Evolutionary conservation across 2,888 invertebrate species (phyloP).

Genomic region (Nezara viridula): DNA sequence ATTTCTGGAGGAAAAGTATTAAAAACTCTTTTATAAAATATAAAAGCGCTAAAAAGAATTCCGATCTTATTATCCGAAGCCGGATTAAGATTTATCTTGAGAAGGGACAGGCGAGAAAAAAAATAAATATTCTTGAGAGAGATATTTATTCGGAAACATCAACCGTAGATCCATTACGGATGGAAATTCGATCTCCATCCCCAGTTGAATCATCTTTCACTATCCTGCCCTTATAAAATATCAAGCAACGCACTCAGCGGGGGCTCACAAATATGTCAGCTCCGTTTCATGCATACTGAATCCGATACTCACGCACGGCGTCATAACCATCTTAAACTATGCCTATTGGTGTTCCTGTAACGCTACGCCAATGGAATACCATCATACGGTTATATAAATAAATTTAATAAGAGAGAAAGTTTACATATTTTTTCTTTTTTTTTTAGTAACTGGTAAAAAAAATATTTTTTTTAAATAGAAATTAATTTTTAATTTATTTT

Average conservation of each 20-base stretch:
- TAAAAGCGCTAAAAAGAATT: not conserved
- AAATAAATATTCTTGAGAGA: not conserved
- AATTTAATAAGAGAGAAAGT: not conserved
- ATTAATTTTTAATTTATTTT: too few species aligned
- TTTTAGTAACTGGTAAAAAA: too few species aligned
- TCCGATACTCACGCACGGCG: not conserved
- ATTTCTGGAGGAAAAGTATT: too few species aligned
- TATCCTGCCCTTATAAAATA: not conserved
- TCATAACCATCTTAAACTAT: not conserved
- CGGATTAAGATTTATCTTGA: not conserved
- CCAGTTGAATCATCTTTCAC: slow-evolving; percentile 21
- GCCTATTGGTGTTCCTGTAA: not conserved
- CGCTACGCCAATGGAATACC: not conserved
- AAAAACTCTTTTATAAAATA: not conserved
- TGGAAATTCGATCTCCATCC: slow-evolving; percentile 11
- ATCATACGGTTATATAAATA: not conserved
- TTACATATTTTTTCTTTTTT: not conserved
- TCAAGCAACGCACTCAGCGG: not conserved
- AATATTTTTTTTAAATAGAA: too few species aligned
- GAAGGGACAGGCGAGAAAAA: not conserved
- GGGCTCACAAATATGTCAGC: not conserved
- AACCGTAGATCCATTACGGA: not conserved
- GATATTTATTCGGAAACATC: not conserved
- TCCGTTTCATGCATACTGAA: not conserved
- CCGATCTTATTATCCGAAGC: not conserved